Base-by-base conservation (phyloP, 2,797 vertebrate species). In the Hippoglossus hippoglossus region DNA sequence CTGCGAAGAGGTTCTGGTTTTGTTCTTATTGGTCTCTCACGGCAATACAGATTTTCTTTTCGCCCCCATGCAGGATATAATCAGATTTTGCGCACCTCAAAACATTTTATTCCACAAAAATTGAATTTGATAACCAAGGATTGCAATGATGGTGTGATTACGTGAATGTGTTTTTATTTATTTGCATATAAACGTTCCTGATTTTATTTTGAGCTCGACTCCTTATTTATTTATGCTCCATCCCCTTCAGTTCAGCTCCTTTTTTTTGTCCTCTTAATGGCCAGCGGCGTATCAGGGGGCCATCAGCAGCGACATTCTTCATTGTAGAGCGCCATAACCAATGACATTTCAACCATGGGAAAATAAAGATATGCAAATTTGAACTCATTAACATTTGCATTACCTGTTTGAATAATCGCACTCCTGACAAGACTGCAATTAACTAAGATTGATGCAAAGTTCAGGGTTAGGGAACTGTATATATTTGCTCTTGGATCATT, bases 331-430 rank as follows among this genome's bases (percentile, higher is more conserved):
- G 93, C 96, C 96, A 97, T 95, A 97, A 95, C 95, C 96, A 96
- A 96, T 98, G 97, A 97, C 96, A 98, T 97, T 97, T 97, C 94
- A 96, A 96, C 96, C 97, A 96, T 96, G 95, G 95, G 95, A 97
- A 92, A 97, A 96, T 96, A 96, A 96, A 97, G 97, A 98, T 98
- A 98, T 98, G 97, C 97, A 97, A 98, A 98, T 97, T 90, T 93
- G 94, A 94, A 93, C 94, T 97, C 96, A 98, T 98, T 98, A 98
- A 97, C 97, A 97, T 98, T 98, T 97, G 96, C 96, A 97, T 96
- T 96, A 97, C 96, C 96, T 97, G 96, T 98, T 97, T 97, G 96
- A 97, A 98, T 97, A 98, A 97, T 98, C 96, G 87, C 94, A 87
- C 94, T 94, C 94, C 94, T 97, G 97, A 98, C 97, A 98, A 97